Evolutionary conservation across 2,797 vertebrate genomes (phyloP), one percentile per base, ranked within the genome.

Genomic region (Syngnathus acus): DNA sequence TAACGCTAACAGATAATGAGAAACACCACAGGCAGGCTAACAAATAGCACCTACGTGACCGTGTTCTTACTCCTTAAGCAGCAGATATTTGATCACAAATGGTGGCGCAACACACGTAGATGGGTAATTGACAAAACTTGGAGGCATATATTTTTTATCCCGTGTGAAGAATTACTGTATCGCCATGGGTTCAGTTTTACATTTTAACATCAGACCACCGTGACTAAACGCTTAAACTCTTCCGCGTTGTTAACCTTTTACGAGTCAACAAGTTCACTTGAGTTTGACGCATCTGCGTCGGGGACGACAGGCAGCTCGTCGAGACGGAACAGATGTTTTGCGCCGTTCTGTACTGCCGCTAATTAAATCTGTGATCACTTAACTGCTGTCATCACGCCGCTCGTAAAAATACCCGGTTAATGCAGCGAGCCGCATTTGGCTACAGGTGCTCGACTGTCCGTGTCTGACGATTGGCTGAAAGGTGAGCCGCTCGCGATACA

Each of bases 331-430:
- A 45, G 61, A 63, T 61, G 59, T 37, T 61, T 61, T 23, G 61
- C n/a, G 61, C 61, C 13, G 16, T 11, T 13, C 61, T 32, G 40
- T 17, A 63, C 17, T 32, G 23, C 61, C 11, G 13, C 37, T 63
- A 63, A 63, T 63, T 63, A 63, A 63, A 63, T 63, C 40, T 63
- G 61, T 63, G 43, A 63, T 63, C 61, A 47, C 40, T 47, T 63
- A 63, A 61, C 59, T 61, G 59, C 59, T 61, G 59, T 43, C 38
- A 61, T 61, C 59, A 42, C n/a, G 6, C 9, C 59, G n/a, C 26
- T 61, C 59, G 40, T 61, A 61, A 61, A 57, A 61, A 42, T 1
- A 42, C 11, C 19, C 19, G 14, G 39, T 61, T 42, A 61, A 61
- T 61, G 40, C 59, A 6, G 19, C 10, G 59, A 43, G 59, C 59